Evolutionary conservation across 2,888 invertebrate species (phyloP), one percentile per base, ranked within the genome.

Genomic region (Imbricaverruca yamaguchii): DNA sequence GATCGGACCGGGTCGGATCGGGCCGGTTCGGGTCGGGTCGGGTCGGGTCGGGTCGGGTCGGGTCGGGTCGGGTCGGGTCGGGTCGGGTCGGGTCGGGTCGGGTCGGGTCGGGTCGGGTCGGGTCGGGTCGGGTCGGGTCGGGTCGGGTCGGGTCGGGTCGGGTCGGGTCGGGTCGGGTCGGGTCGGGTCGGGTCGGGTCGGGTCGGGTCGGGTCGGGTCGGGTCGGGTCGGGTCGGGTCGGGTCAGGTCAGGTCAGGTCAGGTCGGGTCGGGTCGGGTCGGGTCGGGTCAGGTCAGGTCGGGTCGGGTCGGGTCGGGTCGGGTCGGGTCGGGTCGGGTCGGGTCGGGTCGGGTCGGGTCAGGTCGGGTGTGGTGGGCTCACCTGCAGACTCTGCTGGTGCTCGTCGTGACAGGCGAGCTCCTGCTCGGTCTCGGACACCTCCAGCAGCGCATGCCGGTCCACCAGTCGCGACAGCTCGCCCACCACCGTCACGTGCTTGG

Each of bases 401-500:
- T 91, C 90, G 15, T 89, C 88, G 84, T 90, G 89, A 85, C 96
- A 96, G 56, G 95, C 94, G 81, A 96, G 90, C 88, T 96, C 95
- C 88, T 98, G 98, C 87, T 98, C 97, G 81, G 95, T 87, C 89
- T 97, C 97, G 0, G 96, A 96, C 12, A 98, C 92, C 86, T 95
- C 94, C 83, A 99, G 90, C 81, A 99, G 89, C 85, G 91, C 90
- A 86, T 93, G 90, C 77, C 90, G 90, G 61, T 91, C 91, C 78
- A 98, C 96, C 83, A 94, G 88, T 25, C 93, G 90, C 0, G 97
- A 97, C 84, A 99, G 89, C 88, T 98, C 98, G 0, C 97, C 96
- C 81, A 99, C 96, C 63, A 99, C 92, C 0, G 96, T 96, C 80
- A 99, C 94, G 89, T 99, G 99, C 87, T 98, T 99, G 11, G 96